phyloP scores from a whole-genome alignment of 2,113 vertebrate species.

The Dinomys branickii region DNA sequence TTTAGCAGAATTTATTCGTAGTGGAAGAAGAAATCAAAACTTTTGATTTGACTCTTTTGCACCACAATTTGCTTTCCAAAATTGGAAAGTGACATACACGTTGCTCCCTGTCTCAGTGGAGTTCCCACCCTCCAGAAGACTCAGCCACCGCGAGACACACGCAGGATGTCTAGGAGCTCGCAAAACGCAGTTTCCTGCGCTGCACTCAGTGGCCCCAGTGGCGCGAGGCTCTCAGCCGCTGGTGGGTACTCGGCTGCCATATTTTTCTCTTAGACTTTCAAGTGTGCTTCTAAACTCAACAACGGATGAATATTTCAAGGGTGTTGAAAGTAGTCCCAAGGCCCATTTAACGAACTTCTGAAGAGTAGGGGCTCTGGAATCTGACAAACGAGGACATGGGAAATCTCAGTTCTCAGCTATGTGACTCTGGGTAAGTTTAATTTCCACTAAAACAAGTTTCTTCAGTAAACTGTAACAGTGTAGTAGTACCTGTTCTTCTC shows the following conservation, averaged over 20 bases:
- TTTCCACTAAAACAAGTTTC: not conserved
- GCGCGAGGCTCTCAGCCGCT: fast-evolving
- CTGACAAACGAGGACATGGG: not conserved
- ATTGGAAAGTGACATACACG: not conserved
- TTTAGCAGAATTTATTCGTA: not conserved
- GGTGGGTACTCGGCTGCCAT: not conserved
- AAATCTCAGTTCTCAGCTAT: not conserved
- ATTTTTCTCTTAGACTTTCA: not conserved
- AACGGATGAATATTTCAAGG: not conserved
- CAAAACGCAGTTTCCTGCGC: not conserved
- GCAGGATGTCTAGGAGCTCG: fast-evolving
- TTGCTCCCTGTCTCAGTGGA: not conserved
- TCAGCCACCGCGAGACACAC: not conserved
- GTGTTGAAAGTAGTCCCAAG: not conserved
- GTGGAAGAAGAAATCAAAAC: not conserved
- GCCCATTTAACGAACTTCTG: not conserved
- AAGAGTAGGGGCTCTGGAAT: not conserved
- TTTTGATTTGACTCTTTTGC: not conserved
- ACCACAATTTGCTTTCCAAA: not conserved
- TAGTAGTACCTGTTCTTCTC: not conserved
- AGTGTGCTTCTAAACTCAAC: not conserved
- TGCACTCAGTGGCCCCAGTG: not conserved
- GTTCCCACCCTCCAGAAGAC: not conserved
- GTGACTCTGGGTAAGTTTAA: not conserved
- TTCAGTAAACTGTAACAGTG: not conserved